These are phyloP conservation scores for Microcaecilia unicolor DNA, from an alignment of 2,797 vertebrate species.

Conservation along the genomic window DNA sequence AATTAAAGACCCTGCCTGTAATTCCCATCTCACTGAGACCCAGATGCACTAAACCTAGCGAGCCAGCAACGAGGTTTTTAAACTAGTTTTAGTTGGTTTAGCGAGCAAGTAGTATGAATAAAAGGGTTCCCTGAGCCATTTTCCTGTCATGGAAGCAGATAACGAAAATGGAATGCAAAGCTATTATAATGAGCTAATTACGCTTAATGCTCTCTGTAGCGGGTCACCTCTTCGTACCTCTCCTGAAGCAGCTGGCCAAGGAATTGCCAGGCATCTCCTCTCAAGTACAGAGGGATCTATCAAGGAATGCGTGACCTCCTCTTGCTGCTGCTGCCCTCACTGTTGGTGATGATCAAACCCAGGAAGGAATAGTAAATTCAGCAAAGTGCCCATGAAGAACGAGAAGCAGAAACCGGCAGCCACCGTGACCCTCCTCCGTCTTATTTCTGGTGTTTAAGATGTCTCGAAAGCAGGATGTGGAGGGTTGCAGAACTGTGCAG, in stretches of 20 bases:
- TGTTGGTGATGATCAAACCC: conserved; percentile 58
- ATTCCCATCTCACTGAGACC: too few relatives aligned
- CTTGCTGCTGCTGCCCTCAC: conserved; percentile 13
- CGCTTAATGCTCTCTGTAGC: conserved; percentile 57
- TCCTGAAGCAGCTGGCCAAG: conserved; percentile 59
- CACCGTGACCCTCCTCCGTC: conserved; percentile 60
- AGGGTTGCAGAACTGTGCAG: not conserved
- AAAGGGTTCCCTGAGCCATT: too few relatives aligned
- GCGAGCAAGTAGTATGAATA: too few relatives aligned
- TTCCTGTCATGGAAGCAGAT: too few relatives aligned
- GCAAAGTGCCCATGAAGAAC: conserved; percentile 66
- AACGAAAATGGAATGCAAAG: too few relatives aligned
- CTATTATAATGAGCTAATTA: too few relatives aligned
- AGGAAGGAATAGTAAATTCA: conserved; percentile 67
- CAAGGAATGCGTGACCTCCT: not conserved
- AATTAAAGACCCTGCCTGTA: too few relatives aligned
- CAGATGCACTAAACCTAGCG: too few relatives aligned
- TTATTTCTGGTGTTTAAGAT: too few relatives aligned
- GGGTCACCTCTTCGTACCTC: conserved; percentile 67
- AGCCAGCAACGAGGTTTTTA: too few relatives aligned
- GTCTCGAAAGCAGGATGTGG: too few relatives aligned
- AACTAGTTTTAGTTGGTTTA: too few relatives aligned
- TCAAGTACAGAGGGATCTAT: not conserved
- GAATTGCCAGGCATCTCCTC: conserved; percentile 17
- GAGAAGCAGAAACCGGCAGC: conserved; percentile 64